phyloP scores from a whole-genome alignment of 2,113 vertebrate genomes.

The Protomyctophum bolini region DNA sequence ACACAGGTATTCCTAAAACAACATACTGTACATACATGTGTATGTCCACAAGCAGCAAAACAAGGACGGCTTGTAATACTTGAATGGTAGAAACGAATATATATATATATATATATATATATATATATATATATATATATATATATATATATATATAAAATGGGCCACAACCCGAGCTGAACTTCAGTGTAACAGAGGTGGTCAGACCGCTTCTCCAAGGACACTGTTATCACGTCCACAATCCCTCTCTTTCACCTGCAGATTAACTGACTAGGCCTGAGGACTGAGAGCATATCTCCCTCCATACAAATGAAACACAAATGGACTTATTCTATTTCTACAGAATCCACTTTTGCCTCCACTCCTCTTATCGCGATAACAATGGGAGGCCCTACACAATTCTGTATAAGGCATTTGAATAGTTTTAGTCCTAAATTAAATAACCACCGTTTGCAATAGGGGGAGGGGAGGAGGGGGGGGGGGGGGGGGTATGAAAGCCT shows the following conservation, averaged over 20 bases:
- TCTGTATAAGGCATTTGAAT: conserved; percentile 47
- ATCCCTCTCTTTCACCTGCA: conserved; percentile 64
- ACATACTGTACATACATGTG: conserved; percentile 31
- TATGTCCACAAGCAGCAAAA: conserved; percentile 9
- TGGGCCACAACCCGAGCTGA: conserved; percentile 65
- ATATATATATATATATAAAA: conserved; percentile 30
- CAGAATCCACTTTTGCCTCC: conserved; percentile 59
- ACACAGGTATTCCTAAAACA: conserved; percentile 3
- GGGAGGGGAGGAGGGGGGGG: no score
- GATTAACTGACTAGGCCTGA: conserved; percentile 60
- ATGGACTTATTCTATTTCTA: conserved; percentile 63
- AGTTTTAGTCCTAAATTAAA: no score
- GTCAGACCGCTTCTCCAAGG: conserved; percentile 67
- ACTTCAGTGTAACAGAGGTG: conserved; percentile 49
- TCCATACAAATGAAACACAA: conserved; percentile 69
- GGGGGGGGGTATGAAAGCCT: no score
- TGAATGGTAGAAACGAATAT: no score
- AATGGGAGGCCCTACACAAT: conserved; percentile 29
- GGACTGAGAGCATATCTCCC: conserved; percentile 60
- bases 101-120: no score
- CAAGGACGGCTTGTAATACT: no score
- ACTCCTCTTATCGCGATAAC: conserved; percentile 68
- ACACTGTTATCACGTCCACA: conserved; percentile 61
- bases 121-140: no score
- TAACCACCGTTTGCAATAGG: no score